These are phyloP conservation scores for Campylorhamphus procurvoides DNA, from an alignment of 2,113 vertebrate species.

Conservation along the genomic window DNA sequence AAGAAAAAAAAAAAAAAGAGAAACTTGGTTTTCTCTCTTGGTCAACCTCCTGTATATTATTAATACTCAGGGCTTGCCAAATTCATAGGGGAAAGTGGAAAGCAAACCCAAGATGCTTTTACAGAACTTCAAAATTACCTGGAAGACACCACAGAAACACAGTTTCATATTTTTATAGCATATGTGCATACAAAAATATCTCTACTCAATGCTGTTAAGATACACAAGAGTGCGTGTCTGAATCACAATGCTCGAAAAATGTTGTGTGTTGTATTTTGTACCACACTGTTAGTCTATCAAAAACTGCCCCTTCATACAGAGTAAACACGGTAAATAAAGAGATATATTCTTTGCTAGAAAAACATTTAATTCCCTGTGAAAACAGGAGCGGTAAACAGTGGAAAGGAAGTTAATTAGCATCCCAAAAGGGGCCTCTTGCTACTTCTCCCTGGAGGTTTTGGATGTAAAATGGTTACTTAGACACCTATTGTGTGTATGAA, in stretches of 20 bases:
- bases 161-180: background rate
- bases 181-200: background rate
- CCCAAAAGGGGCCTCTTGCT: slow-evolving; percentile 46
- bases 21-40: background rate
- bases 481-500: slow-evolving; percentile 35
- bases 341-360: background rate
- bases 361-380: slow-evolving; percentile 28
- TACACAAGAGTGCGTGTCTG: background rate
- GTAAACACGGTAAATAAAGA: background rate
- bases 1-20: background rate
- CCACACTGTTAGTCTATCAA: background rate
- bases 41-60: background rate
- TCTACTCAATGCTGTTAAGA: background rate
- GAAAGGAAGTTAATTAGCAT: slow-evolving; percentile 68
- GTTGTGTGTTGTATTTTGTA: background rate
- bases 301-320: background rate
- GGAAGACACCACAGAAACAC: background rate
- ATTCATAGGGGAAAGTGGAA: background rate
- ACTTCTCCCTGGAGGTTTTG: slow-evolving; percentile 18
- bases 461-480: slow-evolving; percentile 53
- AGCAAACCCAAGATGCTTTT: background rate
- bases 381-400: slow-evolving; percentile 44
- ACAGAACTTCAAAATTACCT: background rate
- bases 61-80: background rate
- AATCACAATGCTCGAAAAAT: background rate